These are phyloP conservation scores for Leptodactylus fallax DNA, from an alignment of 2,797 vertebrate genomes.

Conservation along the genomic window DNA sequence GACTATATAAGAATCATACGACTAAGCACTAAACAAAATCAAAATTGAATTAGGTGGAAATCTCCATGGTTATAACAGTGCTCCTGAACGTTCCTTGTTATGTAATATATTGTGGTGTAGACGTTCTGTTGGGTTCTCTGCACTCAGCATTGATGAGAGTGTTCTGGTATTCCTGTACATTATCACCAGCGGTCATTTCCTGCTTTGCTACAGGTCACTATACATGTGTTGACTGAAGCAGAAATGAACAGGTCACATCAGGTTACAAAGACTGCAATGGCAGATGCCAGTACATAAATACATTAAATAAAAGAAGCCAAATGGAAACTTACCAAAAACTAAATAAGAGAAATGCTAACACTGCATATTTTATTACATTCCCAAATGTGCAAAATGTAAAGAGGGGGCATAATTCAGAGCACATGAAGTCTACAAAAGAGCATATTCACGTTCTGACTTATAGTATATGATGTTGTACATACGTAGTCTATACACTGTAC, in stretches of 20 bases:
- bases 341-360: background rate
- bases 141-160: conserved; percentile 1
- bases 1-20: background rate
- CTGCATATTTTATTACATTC: background rate
- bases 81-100: background rate
- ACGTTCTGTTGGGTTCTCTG: background rate
- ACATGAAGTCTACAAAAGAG: background rate
- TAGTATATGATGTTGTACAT: too few relatives aligned
- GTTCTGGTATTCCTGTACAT: conserved; percentile 35
- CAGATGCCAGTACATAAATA: background rate
- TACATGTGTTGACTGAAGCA: conserved; percentile 29
- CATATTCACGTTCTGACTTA: background rate
- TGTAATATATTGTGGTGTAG: conserved; percentile 5
- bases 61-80: background rate
- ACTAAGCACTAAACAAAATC: background rate
- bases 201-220: conserved; percentile 12
- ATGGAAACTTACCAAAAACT: background rate
- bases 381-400: background rate
- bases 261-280: background rate
- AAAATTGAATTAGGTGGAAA: background rate
- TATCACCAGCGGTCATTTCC: background rate
- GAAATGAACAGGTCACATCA: background rate
- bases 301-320: background rate
- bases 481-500: too few relatives aligned
- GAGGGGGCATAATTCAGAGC: background rate